Conservation (phyloP, 2,888 invertebrate species). For the Heterodera filipjevi region DNA sequence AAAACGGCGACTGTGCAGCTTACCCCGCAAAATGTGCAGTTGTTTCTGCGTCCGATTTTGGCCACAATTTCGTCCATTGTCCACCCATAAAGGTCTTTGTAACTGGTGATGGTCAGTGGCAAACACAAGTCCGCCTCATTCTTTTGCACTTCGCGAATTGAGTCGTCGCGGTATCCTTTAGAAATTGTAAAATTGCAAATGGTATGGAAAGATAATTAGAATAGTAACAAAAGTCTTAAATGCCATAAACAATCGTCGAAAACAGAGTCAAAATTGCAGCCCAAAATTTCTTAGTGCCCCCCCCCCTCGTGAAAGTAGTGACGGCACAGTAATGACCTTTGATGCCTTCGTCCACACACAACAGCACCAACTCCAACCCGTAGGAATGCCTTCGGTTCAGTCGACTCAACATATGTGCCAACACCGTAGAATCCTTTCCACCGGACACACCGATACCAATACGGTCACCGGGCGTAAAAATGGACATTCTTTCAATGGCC, state of each 20-base stretch:
- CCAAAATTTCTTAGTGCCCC: too few species aligned
- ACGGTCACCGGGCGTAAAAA: slow-evolving; percentile 59
- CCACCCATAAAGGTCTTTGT: slow-evolving; percentile 74
- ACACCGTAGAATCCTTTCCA: slow-evolving; percentile 85
- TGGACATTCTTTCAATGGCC: slow-evolving; percentile 53
- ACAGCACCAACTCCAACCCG: slow-evolving; percentile 82
- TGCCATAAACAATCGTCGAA: neutral
- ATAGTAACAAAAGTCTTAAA: too few species aligned
- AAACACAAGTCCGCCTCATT: slow-evolving; percentile 70
- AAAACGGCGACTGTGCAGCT: neutral
- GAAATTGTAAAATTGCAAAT: neutral
- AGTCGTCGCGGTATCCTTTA: slow-evolving; percentile 81
- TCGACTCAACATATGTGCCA: slow-evolving; percentile 77
- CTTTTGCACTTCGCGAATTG: slow-evolving; percentile 66
- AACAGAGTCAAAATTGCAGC: slow-evolving; percentile 64
- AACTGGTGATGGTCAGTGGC: slow-evolving; percentile 88
- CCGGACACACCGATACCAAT: slow-evolving; percentile 65
- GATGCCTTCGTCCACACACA: slow-evolving; percentile 96
- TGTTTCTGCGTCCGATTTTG: slow-evolving; percentile 81
- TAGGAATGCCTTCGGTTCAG: slow-evolving; percentile 88
- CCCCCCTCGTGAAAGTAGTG: too few species aligned
- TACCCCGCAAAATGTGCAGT: slow-evolving; percentile 76
- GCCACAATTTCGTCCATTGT: slow-evolving; percentile 96
- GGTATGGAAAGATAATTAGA: too few species aligned
- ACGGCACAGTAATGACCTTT: slow-evolving; percentile 68